Conservation (phyloP, 1,140 invertebrate genomes). For the Tigriopus japonicus region DNA sequence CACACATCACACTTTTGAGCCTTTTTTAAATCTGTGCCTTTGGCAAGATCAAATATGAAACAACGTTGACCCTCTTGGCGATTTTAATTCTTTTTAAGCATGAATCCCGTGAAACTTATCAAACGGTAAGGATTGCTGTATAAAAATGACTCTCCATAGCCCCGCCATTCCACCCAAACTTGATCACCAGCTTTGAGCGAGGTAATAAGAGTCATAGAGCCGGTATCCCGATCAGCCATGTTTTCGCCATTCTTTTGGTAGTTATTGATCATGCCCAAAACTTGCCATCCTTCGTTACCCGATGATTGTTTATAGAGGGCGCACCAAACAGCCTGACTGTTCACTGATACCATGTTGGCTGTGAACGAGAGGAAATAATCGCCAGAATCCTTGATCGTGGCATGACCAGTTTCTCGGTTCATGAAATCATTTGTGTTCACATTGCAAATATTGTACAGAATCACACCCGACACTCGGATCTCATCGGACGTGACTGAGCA, state of each 20-base stretch:
- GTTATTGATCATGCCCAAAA: conserved; percentile 14
- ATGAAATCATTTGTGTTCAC: conserved; percentile 9
- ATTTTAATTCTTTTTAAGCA: not conserved
- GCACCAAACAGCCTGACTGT: conserved; percentile 12
- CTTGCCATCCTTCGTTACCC: conserved; percentile 12
- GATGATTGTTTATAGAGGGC: conserved; percentile 13
- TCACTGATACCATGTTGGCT: conserved; percentile 10
- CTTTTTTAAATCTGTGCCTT: too few species aligned
- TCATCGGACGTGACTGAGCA: conserved; percentile 12
- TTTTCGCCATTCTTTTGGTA: conserved; percentile 6
- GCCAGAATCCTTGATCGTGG: not conserved
- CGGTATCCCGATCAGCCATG: conserved; percentile 3
- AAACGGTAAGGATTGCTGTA: conserved; percentile 12
- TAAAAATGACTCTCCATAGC: conserved; percentile 11
- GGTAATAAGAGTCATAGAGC: not conserved
- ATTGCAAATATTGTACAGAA: conserved; percentile 5
- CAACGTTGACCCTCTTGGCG: too few species aligned
- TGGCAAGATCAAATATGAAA: too few species aligned
- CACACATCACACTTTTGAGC: too few species aligned
- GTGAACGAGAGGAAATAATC: conserved; percentile 13
- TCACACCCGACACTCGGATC: conserved; percentile 6
- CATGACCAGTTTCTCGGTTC: conserved; percentile 10
- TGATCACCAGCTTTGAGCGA: conserved; percentile 5
- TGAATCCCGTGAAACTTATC: conserved; percentile 6
- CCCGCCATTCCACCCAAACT: conserved; percentile 13